Base-by-base conservation (phyloP, 2,888 invertebrate species). In the Embidobia sp. region DNA sequence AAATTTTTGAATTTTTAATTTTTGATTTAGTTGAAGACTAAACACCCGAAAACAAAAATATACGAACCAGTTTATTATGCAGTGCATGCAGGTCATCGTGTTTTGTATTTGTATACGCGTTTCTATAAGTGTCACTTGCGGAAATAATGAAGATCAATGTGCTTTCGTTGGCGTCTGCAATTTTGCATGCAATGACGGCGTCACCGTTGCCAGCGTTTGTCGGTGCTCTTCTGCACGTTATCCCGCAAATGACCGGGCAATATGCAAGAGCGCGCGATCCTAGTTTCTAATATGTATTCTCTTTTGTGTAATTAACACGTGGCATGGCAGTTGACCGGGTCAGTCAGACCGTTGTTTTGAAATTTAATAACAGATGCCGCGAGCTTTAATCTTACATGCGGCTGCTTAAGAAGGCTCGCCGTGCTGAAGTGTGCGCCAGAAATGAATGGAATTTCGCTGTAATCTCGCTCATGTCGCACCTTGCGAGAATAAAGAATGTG, bases 381-480 rank as follows among this genome's bases (percentile, higher is more conserved):
- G 6, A 40, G 33, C 40, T 48, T 40, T 61, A 72, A 72, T 66
- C 57, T 66, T 59, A 64, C 59, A 51, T 44, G 26, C 26, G 5
- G 15, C 53, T 49, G 51, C 18, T 59, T 35, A 51, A 51, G 37
- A 27, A 37, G 42, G 40, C 49, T 55, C 16, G 35, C 19, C 37
- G 29, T 44, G 40, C 48, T 59, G 33, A 59, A 59, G 51, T 35
- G 59, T 22, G 8, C 49, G 33, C 42, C 44, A 57, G 59, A 70
- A 59, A 70, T 70, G 51, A 44, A 70, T 59, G 49, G 57, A 69
- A 59, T 70, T 59, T 44, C 13, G 42, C 69, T 59, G 22, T 51
- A 70, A 70, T 70, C 69, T 69, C 49, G 19, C 53, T 51, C 27
- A 42, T 26, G 59, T 69, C 33, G 51, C 27, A 15, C 49, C 57